phyloP scores from a whole-genome alignment of 1,140 invertebrate genomes.

The Rhysida immarginata region DNA sequence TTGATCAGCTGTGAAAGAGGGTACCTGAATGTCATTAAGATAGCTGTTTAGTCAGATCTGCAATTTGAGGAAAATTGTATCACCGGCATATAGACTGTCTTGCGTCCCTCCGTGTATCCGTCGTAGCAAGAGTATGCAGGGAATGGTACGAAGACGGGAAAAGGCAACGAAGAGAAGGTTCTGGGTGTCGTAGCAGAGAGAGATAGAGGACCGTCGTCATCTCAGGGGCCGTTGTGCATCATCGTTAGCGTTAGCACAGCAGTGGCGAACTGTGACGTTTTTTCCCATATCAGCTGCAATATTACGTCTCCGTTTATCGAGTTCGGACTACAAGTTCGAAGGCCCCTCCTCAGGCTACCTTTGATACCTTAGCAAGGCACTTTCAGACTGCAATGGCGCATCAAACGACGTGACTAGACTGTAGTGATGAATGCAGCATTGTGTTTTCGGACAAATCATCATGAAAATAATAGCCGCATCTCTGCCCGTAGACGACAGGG shows the following conservation, averaged over 20 bases:
- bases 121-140: not conserved
- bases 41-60: not conserved
- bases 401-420: not conserved
- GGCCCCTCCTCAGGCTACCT: not conserved
- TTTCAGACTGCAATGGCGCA: not conserved
- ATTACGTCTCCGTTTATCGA: not conserved
- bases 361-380: not conserved
- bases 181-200: not conserved
- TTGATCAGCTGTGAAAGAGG: not conserved
- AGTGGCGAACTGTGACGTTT: not conserved
- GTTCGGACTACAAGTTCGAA: not conserved
- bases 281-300: not conserved
- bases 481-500: too few relatives aligned
- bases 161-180: not conserved
- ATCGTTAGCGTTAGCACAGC: not conserved
- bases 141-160: not conserved
- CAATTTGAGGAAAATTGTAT: not conserved
- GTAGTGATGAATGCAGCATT: too few relatives aligned
- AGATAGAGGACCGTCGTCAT: not conserved
- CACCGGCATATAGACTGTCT: not conserved
- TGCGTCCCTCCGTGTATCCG: not conserved
- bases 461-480: too few relatives aligned
- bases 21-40: not conserved
- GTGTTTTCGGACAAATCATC: too few relatives aligned
- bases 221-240: not conserved